Evolutionary conservation across 2,113 vertebrate genomes (phyloP).

Genomic region (Callospermophilus lateralis): DNA sequence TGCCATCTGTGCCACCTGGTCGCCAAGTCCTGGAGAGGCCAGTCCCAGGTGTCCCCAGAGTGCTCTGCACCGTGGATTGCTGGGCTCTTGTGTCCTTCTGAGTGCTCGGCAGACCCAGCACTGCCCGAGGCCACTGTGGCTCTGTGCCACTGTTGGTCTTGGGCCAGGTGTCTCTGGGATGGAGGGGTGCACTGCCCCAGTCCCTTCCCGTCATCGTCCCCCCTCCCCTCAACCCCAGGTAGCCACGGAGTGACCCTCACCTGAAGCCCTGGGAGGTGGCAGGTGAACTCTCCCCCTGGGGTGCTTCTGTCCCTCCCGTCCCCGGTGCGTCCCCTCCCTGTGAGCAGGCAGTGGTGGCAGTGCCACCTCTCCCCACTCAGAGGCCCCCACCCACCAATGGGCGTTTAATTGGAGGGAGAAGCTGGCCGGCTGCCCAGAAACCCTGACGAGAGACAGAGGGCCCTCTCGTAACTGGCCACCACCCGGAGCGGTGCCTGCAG

Average conservation of each 20-base stretch:
- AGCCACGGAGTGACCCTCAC: not conserved
- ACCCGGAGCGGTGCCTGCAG: accelerated
- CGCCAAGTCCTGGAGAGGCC: accelerated
- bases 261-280: accelerated
- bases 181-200: accelerated
- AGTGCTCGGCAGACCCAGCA: not conserved
- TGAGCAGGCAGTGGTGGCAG: not conserved
- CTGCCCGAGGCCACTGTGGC: accelerated
- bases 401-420: conserved; percentile 60
- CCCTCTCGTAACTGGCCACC: not conserved
- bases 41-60: not conserved
- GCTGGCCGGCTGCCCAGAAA: conserved; percentile 68
- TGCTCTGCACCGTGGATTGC: not conserved
- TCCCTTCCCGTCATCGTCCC: accelerated
- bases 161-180: not conserved
- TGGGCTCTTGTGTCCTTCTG: not conserved
- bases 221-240: accelerated
- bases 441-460: not conserved
- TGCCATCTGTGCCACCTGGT: accelerated
- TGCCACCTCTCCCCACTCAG: not conserved
- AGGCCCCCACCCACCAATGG: conserved; percentile 63
- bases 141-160: not conserved
- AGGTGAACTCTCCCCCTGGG: accelerated
- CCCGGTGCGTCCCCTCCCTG: not conserved
- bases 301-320: not conserved